phyloP scores from a whole-genome alignment of 2,797 vertebrate species.

The Sebastolobus alascanus region DNA sequence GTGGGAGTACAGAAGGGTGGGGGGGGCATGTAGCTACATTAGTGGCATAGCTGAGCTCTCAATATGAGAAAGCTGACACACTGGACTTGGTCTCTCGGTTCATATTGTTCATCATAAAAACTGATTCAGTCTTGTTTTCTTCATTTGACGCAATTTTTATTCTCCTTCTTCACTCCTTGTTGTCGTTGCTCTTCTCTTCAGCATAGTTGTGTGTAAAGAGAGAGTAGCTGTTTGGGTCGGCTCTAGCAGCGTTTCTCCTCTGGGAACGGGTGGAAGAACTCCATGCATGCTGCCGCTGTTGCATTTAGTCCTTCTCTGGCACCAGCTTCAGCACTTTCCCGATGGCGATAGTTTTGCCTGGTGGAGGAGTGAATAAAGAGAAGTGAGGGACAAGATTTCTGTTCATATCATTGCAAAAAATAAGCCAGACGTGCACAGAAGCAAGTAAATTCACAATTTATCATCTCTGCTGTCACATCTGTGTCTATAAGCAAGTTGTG shows the following conservation, averaged over 20 bases:
- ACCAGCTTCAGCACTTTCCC: constrained; percentile 99
- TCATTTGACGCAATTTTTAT: constrained; percentile 83
- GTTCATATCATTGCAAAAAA: neutral
- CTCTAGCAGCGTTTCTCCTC: constrained; percentile 91
- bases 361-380: neutral
- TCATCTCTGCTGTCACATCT: neutral
- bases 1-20: constrained; percentile 59
- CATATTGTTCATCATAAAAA: constrained; percentile 84
- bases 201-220: constrained; percentile 87
- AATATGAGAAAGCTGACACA: constrained; percentile 99
- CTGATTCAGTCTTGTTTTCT: constrained; percentile 86
- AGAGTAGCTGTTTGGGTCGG: constrained; percentile 88
- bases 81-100: constrained; percentile 88
- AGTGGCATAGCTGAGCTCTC: constrained; percentile 99
- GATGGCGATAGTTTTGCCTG: constrained; percentile 99
- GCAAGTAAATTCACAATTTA: neutral
- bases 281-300: constrained; percentile 75
- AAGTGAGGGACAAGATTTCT: neutral
- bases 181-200: constrained; percentile 82
- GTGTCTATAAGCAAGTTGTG: neutral
- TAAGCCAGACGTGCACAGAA: neutral
- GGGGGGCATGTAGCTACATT: constrained; percentile 87
- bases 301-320: constrained; percentile 97
- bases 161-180: constrained; percentile 57
- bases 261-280: constrained; percentile 87